Conservation (phyloP, 2,113 vertebrate species). For the Salvelinus namaycush region DNA sequence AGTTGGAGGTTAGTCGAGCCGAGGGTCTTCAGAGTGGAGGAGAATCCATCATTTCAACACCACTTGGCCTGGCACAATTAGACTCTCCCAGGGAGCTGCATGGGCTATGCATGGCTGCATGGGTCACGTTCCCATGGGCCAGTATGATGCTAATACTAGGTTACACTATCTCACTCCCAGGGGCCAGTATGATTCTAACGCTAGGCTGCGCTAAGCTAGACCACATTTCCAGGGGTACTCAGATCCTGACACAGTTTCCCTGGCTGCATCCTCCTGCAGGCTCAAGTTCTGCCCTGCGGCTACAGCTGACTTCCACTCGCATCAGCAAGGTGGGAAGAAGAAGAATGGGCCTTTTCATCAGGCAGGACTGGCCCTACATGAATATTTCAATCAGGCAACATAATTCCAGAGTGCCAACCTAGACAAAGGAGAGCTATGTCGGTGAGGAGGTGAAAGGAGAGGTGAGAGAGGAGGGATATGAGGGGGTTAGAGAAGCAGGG, state of each 20-base stretch:
- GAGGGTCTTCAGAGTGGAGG: slow-evolving; percentile 41
- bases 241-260: slow-evolving; percentile 47
- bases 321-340: slow-evolving; percentile 48
- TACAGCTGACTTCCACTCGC: slow-evolving; percentile 40
- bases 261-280: slow-evolving; percentile 29
- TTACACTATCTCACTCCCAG: no score
- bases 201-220: no score
- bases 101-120: no score
- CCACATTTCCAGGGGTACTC: slow-evolving; percentile 19
- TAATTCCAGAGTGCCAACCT: slow-evolving; percentile 50
- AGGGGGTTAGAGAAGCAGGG: slow-evolving; percentile 9
- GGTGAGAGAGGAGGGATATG: slow-evolving; percentile 1
- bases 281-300: slow-evolving; percentile 56
- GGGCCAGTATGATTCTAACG: no score
- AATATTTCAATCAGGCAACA: slow-evolving; percentile 60
- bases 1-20: slow-evolving; percentile 38
- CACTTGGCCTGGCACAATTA: not conserved
- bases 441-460: slow-evolving; percentile 4
- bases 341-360: slow-evolving; percentile 64
- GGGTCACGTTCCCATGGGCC: no score
- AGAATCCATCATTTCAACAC: slow-evolving; percentile 64
- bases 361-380: slow-evolving; percentile 43
- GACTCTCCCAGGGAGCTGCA: slow-evolving; percentile 5
- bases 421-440: slow-evolving; percentile 54
- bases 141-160: no score